Percentiles rank a stretch among this genome's conserved stretches.
Conservation (phyloP, 2,113 vertebrate species). For the Amblyopsis rosae region DNA sequence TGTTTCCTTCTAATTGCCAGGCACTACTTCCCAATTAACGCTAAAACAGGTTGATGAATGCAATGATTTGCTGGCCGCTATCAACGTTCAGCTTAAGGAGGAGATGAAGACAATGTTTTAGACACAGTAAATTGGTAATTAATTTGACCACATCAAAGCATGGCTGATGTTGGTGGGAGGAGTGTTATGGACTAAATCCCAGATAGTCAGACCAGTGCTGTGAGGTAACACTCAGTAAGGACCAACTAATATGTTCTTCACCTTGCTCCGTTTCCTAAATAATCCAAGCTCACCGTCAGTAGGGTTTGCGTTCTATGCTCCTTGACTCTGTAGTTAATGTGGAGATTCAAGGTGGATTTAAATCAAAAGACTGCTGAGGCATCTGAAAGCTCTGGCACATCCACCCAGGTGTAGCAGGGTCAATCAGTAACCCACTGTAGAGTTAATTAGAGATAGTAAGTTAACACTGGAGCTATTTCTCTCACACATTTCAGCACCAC, state of each 20-base stretch:
- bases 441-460: constrained; percentile 70
- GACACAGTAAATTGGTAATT: constrained; percentile 69
- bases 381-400: constrained; percentile 56
- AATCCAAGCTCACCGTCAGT: constrained; percentile 64
- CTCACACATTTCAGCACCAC: constrained; percentile 39
- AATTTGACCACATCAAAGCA: constrained; percentile 71
- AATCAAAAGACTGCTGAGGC: constrained; percentile 69
- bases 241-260: constrained; percentile 47
- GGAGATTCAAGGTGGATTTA: constrained; percentile 72
- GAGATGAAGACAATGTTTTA: constrained; percentile 59
- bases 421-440: constrained; percentile 67
- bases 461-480: constrained; percentile 49
- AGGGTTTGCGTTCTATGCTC: constrained; percentile 51
- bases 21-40: constrained; percentile 55
- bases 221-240: constrained; percentile 53
- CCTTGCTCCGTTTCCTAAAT: constrained; percentile 44
- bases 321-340: constrained; percentile 65
- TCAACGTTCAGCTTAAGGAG: constrained; percentile 53
- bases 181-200: constrained; percentile 63
- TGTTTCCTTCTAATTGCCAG: constrained; percentile 53
- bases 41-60: constrained; percentile 48
- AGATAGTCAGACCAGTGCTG: constrained; percentile 67
- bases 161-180: constrained; percentile 50
- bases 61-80: constrained; percentile 51
- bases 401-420: constrained; percentile 66